Evolutionary conservation across 2,888 invertebrate genomes (phyloP).

Genomic region (Stramonita haemastoma): DNA sequence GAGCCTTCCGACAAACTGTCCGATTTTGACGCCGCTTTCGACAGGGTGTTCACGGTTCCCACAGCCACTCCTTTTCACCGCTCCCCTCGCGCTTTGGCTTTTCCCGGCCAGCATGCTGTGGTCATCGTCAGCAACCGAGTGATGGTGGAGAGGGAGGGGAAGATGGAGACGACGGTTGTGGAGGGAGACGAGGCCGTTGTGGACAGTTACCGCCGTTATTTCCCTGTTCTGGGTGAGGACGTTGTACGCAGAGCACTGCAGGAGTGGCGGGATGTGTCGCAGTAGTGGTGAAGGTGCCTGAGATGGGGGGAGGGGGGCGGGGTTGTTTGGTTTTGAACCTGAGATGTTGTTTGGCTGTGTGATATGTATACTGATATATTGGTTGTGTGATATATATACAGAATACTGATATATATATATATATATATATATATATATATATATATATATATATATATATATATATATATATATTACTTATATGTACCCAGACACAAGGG

Average conservation of each 20-base stretch:
- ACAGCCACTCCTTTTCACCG: constrained; percentile 46
- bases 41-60: constrained; percentile 46
- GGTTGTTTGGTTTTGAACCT: too few species aligned
- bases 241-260: neutral
- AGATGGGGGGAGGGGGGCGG: too few species aligned
- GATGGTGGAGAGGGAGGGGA: constrained; percentile 44
- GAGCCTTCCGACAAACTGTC: constrained; percentile 31
- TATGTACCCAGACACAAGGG: too few species aligned
- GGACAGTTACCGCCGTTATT: neutral
- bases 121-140: constrained; percentile 49
- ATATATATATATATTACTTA: too few species aligned
- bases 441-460: too few species aligned
- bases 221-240: neutral
- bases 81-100: constrained; percentile 43
- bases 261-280: neutral
- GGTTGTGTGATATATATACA: too few species aligned
- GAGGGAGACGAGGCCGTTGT: constrained; percentile 16
- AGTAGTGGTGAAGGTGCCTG: neutral
- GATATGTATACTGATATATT: too few species aligned
- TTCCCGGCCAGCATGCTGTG: constrained; percentile 47
- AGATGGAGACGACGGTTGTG: constrained; percentile 33
- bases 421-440: too few species aligned
- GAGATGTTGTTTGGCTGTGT: too few species aligned
- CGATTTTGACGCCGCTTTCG: constrained; percentile 48
- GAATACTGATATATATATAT: too few species aligned